These are phyloP conservation scores for Parnassius glacialis DNA, from an alignment of 2,888 invertebrate genomes.

Conservation along the genomic window DNA sequence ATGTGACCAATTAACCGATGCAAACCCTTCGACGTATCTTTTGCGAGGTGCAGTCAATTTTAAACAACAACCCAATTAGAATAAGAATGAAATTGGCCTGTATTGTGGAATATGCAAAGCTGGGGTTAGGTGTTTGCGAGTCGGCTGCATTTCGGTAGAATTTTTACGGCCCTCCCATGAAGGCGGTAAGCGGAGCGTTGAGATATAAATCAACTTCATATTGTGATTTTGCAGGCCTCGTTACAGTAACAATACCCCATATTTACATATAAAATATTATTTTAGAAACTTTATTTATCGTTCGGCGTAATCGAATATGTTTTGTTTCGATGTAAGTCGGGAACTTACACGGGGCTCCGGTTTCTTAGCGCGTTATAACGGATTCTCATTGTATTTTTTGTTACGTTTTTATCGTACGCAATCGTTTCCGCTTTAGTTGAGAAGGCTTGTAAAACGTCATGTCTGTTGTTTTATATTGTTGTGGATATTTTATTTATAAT, in stretches of 20 bases:
- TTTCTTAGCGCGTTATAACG: slow-evolving; percentile 56
- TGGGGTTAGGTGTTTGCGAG: slow-evolving; percentile 9
- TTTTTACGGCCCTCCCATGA: slow-evolving; percentile 76
- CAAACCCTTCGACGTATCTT: slow-evolving; percentile 28
- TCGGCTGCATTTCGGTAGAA: slow-evolving; percentile 46
- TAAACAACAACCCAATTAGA: slow-evolving; percentile 4
- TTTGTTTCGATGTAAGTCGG: slow-evolving; percentile 39
- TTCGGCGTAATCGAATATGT: slow-evolving; percentile 59
- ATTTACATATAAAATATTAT: slow-evolving; percentile 81
- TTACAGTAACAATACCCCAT: slow-evolving; percentile 82
- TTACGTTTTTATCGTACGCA: neutral
- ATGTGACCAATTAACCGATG: slow-evolving; percentile 48
- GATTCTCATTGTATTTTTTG: neutral
- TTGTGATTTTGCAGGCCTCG: slow-evolving; percentile 83
- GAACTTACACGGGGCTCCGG: slow-evolving; percentile 50
- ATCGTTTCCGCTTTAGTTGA: slow-evolving; percentile 30
- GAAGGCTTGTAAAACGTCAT: neutral
- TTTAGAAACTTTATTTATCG: slow-evolving; percentile 67
- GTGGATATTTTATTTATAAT: too few species aligned
- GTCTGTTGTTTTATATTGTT: too few species aligned
- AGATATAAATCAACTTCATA: slow-evolving; percentile 80
- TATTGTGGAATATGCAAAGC: slow-evolving; percentile 1
- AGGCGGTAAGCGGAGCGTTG: slow-evolving; percentile 70
- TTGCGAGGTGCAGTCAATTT: slow-evolving; percentile 16
- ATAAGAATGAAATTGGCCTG: slow-evolving; percentile 15